Conservation (phyloP, 2,113 vertebrate genomes). For the Asarcornis scutulata region DNA sequence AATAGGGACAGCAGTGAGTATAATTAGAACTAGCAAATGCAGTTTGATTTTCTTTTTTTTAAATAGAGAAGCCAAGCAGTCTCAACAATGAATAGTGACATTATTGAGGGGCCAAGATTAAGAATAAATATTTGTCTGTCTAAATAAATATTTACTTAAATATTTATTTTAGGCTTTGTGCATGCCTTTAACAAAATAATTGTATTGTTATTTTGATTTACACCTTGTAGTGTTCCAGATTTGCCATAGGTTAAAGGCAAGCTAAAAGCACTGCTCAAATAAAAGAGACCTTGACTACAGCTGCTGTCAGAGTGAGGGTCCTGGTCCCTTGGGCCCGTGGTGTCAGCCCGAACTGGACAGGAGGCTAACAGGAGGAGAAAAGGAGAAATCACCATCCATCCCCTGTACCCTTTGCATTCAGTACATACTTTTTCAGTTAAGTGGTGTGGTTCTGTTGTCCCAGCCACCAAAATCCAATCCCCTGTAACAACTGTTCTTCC, state of each 20-base stretch:
- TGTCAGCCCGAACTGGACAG: neutral
- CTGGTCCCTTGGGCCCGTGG: neutral
- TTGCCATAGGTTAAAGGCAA: neutral
- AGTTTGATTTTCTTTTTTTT: neutral
- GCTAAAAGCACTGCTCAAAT: neutral
- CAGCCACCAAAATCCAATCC: neutral
- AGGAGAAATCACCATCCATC: neutral
- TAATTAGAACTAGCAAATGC: neutral
- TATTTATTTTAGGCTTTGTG: neutral
- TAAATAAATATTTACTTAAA: neutral
- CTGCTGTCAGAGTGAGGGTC: neutral
- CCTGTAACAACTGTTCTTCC: too few relatives aligned
- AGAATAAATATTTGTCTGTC: neutral
- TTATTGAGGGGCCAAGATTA: neutral
- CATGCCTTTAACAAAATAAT: neutral
- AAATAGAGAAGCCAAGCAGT: too few relatives aligned
- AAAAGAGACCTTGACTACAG: neutral
- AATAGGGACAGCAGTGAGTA: neutral
- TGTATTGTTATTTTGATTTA: neutral
- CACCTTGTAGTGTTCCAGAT: neutral
- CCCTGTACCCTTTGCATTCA: fast-evolving
- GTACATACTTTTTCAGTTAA: neutral
- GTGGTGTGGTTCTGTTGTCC: neutral
- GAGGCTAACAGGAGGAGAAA: neutral
- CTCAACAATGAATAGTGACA: neutral